Evolutionary conservation across 2,797 vertebrate genomes (phyloP).

Genomic region (Intellagama lesueurii): DNA sequence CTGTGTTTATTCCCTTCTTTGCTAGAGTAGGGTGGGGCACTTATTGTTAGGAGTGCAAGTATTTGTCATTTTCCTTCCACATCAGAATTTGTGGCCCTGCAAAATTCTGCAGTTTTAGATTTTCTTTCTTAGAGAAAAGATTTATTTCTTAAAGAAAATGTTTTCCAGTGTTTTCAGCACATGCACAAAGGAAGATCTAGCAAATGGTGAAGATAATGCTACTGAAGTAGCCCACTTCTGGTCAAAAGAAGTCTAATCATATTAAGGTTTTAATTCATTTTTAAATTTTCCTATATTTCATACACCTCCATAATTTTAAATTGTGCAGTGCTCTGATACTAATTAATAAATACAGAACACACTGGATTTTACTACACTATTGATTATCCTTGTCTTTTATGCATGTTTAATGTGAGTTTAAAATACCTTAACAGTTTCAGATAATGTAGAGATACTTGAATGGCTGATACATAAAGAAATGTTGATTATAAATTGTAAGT

Average conservation of each 20-base stretch:
- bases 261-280: too few species aligned
- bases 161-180: conserved; percentile 8
- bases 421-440: conserved; percentile 6
- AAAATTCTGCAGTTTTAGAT: not conserved
- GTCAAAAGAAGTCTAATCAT: too few species aligned
- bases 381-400: conserved; percentile 1
- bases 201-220: too few species aligned
- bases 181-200: too few species aligned
- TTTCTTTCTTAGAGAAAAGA: conserved; percentile 9
- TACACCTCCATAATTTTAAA: too few species aligned
- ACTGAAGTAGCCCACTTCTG: too few species aligned
- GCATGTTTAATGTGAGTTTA: not conserved
- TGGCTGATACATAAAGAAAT: conserved; percentile 20
- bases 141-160: conserved; percentile 9
- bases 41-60: too few species aligned
- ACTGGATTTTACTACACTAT: conserved; percentile 9
- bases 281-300: too few species aligned
- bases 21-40: too few species aligned
- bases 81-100: conserved; percentile 5
- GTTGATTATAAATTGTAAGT: not conserved
- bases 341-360: not conserved
- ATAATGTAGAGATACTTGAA: not conserved
- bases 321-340: too few species aligned
- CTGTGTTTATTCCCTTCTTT: too few species aligned
- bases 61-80: not conserved